Percentiles rank a stretch among this genome's conserved stretches.
Evolutionary conservation across 2,113 vertebrate species (phyloP).

Genomic region (Bubo bubo): DNA sequence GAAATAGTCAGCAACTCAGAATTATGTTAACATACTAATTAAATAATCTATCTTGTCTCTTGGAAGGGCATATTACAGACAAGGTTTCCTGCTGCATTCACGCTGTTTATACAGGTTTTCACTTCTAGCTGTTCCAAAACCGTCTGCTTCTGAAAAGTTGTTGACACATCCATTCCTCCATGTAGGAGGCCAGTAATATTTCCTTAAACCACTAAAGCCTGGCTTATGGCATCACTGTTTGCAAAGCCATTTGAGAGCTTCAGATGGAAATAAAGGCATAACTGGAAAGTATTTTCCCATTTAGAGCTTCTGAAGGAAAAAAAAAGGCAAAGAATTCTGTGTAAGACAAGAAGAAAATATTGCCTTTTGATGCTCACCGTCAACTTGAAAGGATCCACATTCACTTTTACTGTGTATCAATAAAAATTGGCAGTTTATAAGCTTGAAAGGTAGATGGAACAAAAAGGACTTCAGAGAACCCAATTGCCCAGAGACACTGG

Average conservation of each 20-base stretch:
- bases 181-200: not conserved
- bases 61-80: not conserved
- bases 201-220: not conserved
- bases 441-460: not conserved
- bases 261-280: slow-evolving; percentile 3
- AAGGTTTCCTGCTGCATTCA: not conserved
- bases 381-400: accelerated
- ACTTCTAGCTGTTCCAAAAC: not conserved
- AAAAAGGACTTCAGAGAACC: not conserved
- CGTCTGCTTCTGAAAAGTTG: not conserved
- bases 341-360: not conserved
- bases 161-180: not conserved
- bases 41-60: not conserved
- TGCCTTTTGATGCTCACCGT: not conserved
- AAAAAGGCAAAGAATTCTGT: not conserved
- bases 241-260: not conserved
- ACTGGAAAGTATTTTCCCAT: not conserved
- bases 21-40: not conserved
- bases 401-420: not conserved
- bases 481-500: not conserved
- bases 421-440: not conserved
- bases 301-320: not conserved
- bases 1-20: not conserved
- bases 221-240: not conserved
- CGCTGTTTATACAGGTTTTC: not conserved